Evolutionary conservation across 2,888 invertebrate species (phyloP), one percentile per base, ranked within the genome.

Genomic region (Eupithecia subumbrata): DNA sequence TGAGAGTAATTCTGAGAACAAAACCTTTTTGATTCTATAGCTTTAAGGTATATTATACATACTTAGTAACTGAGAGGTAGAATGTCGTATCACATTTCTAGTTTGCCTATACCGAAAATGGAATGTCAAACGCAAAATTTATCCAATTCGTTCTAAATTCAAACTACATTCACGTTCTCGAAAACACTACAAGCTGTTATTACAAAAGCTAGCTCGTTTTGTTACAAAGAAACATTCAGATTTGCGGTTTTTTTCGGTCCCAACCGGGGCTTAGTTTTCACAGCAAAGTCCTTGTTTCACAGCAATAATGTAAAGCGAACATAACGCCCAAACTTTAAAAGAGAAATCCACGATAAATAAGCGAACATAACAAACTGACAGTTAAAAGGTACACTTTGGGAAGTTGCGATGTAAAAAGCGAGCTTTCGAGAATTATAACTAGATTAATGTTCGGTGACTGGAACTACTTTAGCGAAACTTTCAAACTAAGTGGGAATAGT

Each of bases 371-470:
- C 82, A 85, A 86, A 83, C 83, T 85, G 87, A 86, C 87, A 86
- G 85, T 86, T 85, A 86, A 84, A 80, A 84, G 83, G 84, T 87
- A 87, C 82, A 85, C 84, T 87, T 88, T 84, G 82, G 80, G 81
- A 88, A 88, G 85, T 90, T 88, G 80, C 74, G 77, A 83, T 75
- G 86, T 83, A 86, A 90, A 89, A 89, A 88, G 83, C 84, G 83
- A 82, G 84, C 84, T 84, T 84, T 83, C 80, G 76, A 82, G 84
- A 89, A 90, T 90, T 90, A 91, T 92, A 92, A 92, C 90, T 89
- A 91, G 90, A 94, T 93, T 92, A 94, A 93, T 92, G 93, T 90
- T 90, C 88, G 87, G 88, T 89, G 90, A 93, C 90, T 91, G 89
- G 87, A 92, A 92, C 90, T 92, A 90, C 89, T 88, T 86, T 82